Conservation (phyloP, 2,888 invertebrate genomes). For the Athetis lepigone region DNA sequence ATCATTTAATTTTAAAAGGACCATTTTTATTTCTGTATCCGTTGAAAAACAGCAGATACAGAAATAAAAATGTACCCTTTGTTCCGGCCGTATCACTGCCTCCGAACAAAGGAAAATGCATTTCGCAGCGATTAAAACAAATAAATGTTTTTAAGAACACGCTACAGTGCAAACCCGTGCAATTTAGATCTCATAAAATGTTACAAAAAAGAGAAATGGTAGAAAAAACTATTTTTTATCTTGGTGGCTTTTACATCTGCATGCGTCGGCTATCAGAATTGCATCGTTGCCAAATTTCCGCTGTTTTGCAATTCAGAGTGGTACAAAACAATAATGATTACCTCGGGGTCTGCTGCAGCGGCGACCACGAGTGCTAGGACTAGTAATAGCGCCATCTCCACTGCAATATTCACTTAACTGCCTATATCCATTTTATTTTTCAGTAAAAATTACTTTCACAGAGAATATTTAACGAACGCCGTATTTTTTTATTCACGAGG, state of each 20-base stretch:
- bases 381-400: slow-evolving; percentile 69
- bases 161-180: slow-evolving; percentile 40
- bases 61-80: slow-evolving; percentile 34
- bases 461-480: slow-evolving; percentile 69
- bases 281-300: slow-evolving; percentile 58
- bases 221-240: slow-evolving; percentile 54
- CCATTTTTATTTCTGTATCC: too few species aligned
- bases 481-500: slow-evolving; percentile 57
- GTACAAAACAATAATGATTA: slow-evolving; percentile 72
- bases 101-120: slow-evolving; percentile 45
- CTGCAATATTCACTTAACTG: slow-evolving; percentile 77
- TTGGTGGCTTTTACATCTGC: slow-evolving; percentile 49
- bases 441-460: slow-evolving; percentile 67
- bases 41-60: slow-evolving; percentile 34
- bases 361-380: slow-evolving; percentile 65
- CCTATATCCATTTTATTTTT: slow-evolving; percentile 78
- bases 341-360: slow-evolving; percentile 66
- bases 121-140: slow-evolving; percentile 48
- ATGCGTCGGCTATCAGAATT: slow-evolving; percentile 46
- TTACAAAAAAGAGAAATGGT: slow-evolving; percentile 24
- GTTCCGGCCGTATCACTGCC: slow-evolving; percentile 32
- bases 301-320: slow-evolving; percentile 52
- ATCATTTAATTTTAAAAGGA: slow-evolving; percentile 35
- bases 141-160: slow-evolving; percentile 57
- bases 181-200: slow-evolving; percentile 51